Evolutionary conservation across 2,113 vertebrate species (phyloP), one percentile per base, ranked within the genome.

Genomic region (Sinocyclocheilus anophthalmus): DNA sequence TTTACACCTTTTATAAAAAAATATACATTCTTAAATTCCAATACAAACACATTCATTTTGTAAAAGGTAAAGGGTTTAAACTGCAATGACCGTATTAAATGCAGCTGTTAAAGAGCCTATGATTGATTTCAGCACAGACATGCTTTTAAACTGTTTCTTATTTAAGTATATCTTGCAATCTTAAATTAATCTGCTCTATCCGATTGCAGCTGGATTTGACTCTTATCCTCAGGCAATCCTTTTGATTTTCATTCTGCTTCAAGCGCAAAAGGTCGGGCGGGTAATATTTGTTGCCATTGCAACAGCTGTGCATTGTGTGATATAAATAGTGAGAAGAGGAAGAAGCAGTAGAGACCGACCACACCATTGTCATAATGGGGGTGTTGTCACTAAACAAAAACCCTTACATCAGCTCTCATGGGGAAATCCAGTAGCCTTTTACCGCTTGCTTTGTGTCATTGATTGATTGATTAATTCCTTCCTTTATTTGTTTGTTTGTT

Each of bases 191-290:
- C 85, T 76, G 22, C 26, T 55, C 69, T 84, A 39, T 50, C 61
- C 53, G 81, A 88, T 80, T 87, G 75, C 42, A 37, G 39, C 26
- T 75, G 82, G 82, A 75, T 86, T 84, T 76, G 50, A 81, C 81
- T 45, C 45, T 81, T 63, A 72, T 80, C 69, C 63, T 42, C 42
- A 24, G n/a, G 16, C 79, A 69, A 55, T 76, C 83, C 61, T 69
- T 76, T 3, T 37, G 78, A 85, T 78, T 42, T 75, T 61, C 82
- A 76, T 59, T 59, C 85, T 63, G 77, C 88, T 73, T 87, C 70
- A 14, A 48, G 70, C 2, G 26, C 16, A 63, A 69, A 63, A 63
- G 57, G 22, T n/a, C 9, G 33, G 37, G 39, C 9, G 45, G 37
- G 39, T 65, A 67, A 65, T 12, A 48, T 45, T 30, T 81, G 42